Percentiles rank a stretch among this genome's conserved stretches.
Conservation (phyloP, 1,140 invertebrate genomes). For the Brachionus rubens region DNA sequence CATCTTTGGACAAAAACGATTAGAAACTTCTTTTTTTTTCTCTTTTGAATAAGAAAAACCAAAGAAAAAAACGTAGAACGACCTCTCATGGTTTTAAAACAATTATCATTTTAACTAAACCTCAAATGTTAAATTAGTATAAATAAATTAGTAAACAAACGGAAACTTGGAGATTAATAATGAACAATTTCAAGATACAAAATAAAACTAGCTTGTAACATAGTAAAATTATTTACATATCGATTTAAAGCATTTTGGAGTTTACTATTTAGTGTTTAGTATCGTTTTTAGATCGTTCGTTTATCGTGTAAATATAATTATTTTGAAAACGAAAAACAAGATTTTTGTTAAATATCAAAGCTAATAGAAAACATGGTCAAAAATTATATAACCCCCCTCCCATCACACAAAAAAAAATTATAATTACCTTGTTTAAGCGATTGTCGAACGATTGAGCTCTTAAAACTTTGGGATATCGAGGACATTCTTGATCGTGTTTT, state of each 20-base stretch:
- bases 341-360: conserved; percentile 2
- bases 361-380: not conserved
- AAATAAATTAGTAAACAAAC: conserved; percentile 22
- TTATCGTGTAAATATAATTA: conserved; percentile 21
- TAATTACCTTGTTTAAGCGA: no score
- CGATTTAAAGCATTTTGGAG: conserved; percentile 30
- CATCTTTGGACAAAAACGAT: no score
- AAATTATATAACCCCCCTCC: not conserved
- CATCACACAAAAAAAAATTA: not conserved
- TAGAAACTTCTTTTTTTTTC: no score
- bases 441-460: no score
- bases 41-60: not conserved
- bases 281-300: no score
- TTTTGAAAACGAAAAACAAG: not conserved
- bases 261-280: conserved; percentile 7
- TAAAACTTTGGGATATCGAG: no score
- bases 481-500: no score
- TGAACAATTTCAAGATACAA: conserved; percentile 33
- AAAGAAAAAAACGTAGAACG: conserved; percentile 26
- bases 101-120: not conserved
- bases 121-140: conserved; percentile 33
- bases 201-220: not conserved
- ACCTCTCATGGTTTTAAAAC: conserved; percentile 11
- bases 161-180: conserved; percentile 2
- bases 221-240: not conserved